A percentile compares a stretch with the other conserved stretches of the same genome.
Evolutionary conservation across 2,113 vertebrate genomes (phyloP).

Genomic region (Perca fluviatilis): DNA sequence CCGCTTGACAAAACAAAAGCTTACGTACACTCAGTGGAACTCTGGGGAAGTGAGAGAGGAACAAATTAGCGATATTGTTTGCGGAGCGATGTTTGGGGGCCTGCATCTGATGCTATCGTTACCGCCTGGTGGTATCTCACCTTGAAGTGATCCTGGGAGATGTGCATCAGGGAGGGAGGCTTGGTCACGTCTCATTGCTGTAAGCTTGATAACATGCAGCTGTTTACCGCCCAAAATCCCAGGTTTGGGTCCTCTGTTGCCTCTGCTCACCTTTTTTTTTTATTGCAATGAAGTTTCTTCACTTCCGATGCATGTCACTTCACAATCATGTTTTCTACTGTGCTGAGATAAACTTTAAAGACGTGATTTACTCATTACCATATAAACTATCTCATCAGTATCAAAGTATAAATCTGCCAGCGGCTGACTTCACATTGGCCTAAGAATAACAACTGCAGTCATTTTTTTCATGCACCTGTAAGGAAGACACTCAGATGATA

Average conservation of each 20-base stretch:
- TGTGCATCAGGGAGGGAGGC: constrained; percentile 36
- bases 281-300: constrained; percentile 21
- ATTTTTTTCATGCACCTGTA: constrained; percentile 58
- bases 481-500: constrained; percentile 34
- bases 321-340: constrained; percentile 29
- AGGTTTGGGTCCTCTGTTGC: not conserved
- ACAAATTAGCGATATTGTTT: constrained; percentile 78
- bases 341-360: constrained; percentile 45
- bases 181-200: constrained; percentile 77
- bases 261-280: not conserved
- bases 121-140: constrained; percentile 62
- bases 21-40: constrained; percentile 60
- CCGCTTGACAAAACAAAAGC: constrained; percentile 63
- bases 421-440: constrained; percentile 11
- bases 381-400: constrained; percentile 60
- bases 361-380: constrained; percentile 55
- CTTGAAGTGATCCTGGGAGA: constrained; percentile 57
- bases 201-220: constrained; percentile 60
- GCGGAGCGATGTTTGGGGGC: constrained; percentile 69
- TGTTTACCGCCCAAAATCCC: constrained; percentile 44
- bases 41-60: constrained; percentile 39
- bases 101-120: constrained; percentile 73
- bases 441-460: constrained; percentile 46
- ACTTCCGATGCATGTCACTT: constrained; percentile 42
- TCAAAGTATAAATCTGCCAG: constrained; percentile 66